Conservation (phyloP, 2,888 invertebrate species). For the Caenorhabditis afra region DNA sequence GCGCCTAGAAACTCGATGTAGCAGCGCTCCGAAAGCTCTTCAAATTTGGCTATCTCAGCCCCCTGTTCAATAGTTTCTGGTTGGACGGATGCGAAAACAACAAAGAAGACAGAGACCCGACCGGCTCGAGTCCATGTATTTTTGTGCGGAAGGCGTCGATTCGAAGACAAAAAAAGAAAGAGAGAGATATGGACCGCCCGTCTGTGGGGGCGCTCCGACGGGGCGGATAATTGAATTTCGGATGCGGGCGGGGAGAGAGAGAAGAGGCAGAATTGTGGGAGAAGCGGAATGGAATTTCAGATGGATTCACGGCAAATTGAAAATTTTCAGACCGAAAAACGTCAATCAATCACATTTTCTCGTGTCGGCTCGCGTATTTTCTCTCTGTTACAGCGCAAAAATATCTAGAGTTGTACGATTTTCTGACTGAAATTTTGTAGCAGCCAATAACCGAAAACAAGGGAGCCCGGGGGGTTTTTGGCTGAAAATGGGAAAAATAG, state of each 20-base stretch:
- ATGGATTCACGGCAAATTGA: neutral
- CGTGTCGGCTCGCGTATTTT: neutral
- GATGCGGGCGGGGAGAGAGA: conserved; percentile 12
- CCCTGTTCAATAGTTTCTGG: no score
- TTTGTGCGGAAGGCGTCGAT: neutral
- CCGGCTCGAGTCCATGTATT: no score
- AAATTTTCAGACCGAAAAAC: neutral
- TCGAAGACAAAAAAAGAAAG: conserved; percentile 9
- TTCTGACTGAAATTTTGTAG: neutral
- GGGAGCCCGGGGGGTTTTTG: neutral
- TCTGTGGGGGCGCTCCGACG: conserved; percentile 19
- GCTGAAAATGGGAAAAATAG: neutral
- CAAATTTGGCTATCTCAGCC: no score
- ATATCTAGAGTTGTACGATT: neutral
- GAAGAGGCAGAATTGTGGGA: neutral
- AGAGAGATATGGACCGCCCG: conserved; percentile 19
- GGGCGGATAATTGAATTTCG: conserved; percentile 43
- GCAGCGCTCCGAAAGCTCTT: no score
- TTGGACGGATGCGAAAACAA: no score
- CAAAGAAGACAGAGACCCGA: no score
- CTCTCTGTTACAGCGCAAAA: neutral
- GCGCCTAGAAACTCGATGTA: no score
- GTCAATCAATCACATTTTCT: conserved; percentile 1
- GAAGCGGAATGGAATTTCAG: neutral
- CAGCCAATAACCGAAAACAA: neutral